phyloP scores from a whole-genome alignment of 2,797 vertebrate genomes.

The Microcaecilia unicolor region DNA sequence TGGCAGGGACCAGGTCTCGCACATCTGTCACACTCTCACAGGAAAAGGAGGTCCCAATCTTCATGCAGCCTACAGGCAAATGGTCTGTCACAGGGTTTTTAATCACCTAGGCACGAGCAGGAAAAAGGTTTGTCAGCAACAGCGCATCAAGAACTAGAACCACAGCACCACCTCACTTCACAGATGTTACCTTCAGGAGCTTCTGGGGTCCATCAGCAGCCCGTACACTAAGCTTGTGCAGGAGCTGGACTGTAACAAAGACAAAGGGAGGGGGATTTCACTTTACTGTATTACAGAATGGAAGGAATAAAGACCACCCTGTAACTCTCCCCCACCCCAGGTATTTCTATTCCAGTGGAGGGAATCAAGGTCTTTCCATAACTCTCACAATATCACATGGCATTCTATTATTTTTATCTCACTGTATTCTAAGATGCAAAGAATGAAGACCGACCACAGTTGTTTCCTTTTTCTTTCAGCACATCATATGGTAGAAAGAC shows the following conservation, averaged over 20 bases:
- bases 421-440: too few species aligned
- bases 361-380: too few species aligned
- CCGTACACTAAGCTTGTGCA: constrained; percentile 91
- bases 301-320: neutral
- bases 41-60: constrained; percentile 79
- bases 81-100: constrained; percentile 92
- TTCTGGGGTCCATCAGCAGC: constrained; percentile 88
- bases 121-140: neutral
- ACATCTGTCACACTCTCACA: constrained; percentile 50
- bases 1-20: constrained; percentile 66
- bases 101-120: constrained; percentile 58
- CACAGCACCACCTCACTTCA: too few species aligned
- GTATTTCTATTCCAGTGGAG: too few species aligned
- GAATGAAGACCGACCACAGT: too few species aligned
- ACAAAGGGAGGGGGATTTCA: neutral
- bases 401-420: too few species aligned
- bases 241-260: constrained; percentile 75
- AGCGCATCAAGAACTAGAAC: too few species aligned
- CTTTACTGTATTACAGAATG: neutral
- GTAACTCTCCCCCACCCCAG: too few species aligned
- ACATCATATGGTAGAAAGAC: too few species aligned
- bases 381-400: too few species aligned
- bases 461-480: too few species aligned
- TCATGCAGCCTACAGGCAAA: constrained; percentile 83
- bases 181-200: constrained; percentile 62